Conservation (phyloP, 2,113 vertebrate species). For the Crotalus viridis region DNA sequence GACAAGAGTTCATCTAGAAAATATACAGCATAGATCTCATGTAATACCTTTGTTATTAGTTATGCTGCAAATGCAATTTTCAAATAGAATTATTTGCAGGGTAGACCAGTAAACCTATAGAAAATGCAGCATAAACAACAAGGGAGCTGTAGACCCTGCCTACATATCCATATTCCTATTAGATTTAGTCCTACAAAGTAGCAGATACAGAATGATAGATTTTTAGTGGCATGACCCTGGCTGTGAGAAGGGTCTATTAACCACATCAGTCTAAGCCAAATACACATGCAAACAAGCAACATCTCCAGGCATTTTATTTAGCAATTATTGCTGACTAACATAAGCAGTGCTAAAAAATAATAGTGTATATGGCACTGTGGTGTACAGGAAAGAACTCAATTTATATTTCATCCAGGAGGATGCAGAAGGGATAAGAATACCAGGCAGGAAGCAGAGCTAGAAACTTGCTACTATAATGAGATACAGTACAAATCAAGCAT, state of each 20-base stretch:
- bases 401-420: conserved; percentile 36
- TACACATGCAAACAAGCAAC: conserved; percentile 35
- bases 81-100: conserved; percentile 67
- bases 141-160: conserved; percentile 59
- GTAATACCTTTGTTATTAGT: conserved; percentile 67
- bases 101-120: conserved; percentile 60
- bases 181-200: conserved; percentile 56
- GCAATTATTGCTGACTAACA: conserved; percentile 43
- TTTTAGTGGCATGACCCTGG: conserved; percentile 42
- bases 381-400: conserved; percentile 30
- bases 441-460: conserved; percentile 41
- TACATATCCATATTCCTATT: conserved; percentile 66
- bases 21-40: conserved; percentile 42
- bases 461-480: conserved; percentile 66
- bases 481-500: conserved; percentile 57
- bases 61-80: conserved; percentile 71
- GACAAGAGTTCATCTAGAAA: conserved; percentile 41
- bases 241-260: conserved; percentile 14
- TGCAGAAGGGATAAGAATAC: conserved; percentile 37
- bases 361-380: conserved; percentile 4
- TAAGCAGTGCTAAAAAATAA: conserved; percentile 23
- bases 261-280: neutral
- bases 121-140: conserved; percentile 38
- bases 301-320: conserved; percentile 33
- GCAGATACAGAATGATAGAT: conserved; percentile 46